Base-by-base conservation (phyloP, 2,888 invertebrate genomes). In the Ophioninae sp. region DNA sequence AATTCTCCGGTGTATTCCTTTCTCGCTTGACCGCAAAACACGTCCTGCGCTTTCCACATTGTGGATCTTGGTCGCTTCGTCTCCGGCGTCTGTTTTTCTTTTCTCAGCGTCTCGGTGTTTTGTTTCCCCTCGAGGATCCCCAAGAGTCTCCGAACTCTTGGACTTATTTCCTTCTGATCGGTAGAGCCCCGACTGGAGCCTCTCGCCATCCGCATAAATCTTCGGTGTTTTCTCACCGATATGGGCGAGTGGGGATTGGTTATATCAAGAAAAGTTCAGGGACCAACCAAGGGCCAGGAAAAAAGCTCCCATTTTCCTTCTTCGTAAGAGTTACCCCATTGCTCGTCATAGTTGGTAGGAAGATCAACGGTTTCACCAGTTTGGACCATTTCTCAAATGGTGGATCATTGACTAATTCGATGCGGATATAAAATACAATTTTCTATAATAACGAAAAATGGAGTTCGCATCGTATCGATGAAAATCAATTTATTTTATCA, bases 1-100 rank as follows among this genome's bases (percentile, higher is more conserved):
- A 62, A 69, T 64, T 67, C 79, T 20, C 59, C 39, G 30, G 23
- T 79, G 37, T 57, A 41, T 57, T 57, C 21, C 21, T 13, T 23
- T 62, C 62, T 37, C 37, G 69, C 69, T 62, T 77, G 77, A 69
- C 77, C 77, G 69, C 50, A 50, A 17, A 50, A 50, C 17, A 13
- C 44, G 44, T 44, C 44, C 50, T 50, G 68, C 41, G 61, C 44
- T 68, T 13, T 64, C 41, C 61, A 17, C 61, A n/a, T 62, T 62
- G 17, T 70, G 44, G 68, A 77, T 70, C 64, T 72, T 62, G 30
- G 68, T 56, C 70, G 21, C 21, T 56, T 65, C 57, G 21, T 57
- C 23, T 64, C 50, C 61, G 68, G 39, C 30, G 6, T 57, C 56
- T 62, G 67, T 69, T 69, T 69, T 69, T 62, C 50, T 69, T 62